Evolutionary conservation across 2,888 invertebrate species (phyloP), one percentile per base, ranked within the genome.

Genomic region (Xestia rhomboidea): DNA sequence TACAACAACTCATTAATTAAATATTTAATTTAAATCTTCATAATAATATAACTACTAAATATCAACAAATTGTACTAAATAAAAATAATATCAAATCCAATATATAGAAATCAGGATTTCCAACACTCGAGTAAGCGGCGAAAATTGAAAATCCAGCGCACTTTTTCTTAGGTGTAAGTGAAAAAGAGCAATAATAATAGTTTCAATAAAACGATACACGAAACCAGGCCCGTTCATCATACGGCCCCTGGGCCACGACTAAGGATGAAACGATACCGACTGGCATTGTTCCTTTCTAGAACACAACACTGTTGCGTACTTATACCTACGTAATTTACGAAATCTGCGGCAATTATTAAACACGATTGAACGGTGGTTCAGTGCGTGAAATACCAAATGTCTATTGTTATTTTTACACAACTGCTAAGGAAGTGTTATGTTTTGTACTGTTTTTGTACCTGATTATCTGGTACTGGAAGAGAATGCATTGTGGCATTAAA

Each of bases 51-150:
- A 62, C n/a, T 69, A 85, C 70, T 79, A 86, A 71, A 77, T 27
- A 68, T 68, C 38, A 85, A 81, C 85, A 84, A 84, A 81, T 85
- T 74, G 74, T 70, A 85, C 82, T 73, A 77, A 68, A 69, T 57
- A 57, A 74, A 57, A 21, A 73, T 62, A 57, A n/a, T 51, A 70
- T 69, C 10, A 54, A 68, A 84, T 60, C 2, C 11, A 76, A 68
- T 38, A 67, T 70, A 68, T 21, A 54, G 1, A 66, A 49, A 27
- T 51, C 4, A 15, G 10, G 34, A 34, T 21, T 21, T 34, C 21
- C 1, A 34, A 34, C 60, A 21, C 10, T 62, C 1, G 18, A 21
- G 3, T 60, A 30, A 60, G 6, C 30, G 10, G 10, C 21, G 4
- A 30, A 21, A 21, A 3, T 62, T 30, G 8, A 34, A 62, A 34